Evolutionary conservation across 2,113 vertebrate species (phyloP), one percentile per base, ranked within the genome.

Genomic region (Equus przewalskii): DNA sequence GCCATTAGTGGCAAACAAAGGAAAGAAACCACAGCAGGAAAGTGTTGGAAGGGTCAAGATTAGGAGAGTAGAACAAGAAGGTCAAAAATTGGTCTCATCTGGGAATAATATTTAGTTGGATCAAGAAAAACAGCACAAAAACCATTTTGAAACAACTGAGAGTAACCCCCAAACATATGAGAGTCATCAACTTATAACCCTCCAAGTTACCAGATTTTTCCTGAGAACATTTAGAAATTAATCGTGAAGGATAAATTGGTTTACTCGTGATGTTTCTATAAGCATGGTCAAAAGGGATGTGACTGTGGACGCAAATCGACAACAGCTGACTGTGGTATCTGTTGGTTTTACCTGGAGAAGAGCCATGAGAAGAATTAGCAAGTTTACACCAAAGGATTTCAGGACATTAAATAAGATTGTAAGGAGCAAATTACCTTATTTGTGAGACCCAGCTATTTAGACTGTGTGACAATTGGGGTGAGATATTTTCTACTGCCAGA

Each of bases 61-160:
- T 62, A 79, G 58, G 19, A 95, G 62, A 75, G 15, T 28, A 75
- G 49, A 46, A 28, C 22, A 76, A 83, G 70, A 85, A 65, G 22
- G n/a, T 81, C 14, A 86, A 94, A 89, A 62, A 49, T 28, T 16
- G 15, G 70, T 80, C 46, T 10, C 73, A 96, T 81, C 58, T 98
- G 64, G 65, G 70, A 95, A 75, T 76, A 90, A 94, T 80, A 92
- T 49, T 97, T 80, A 75, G 46, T 44, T 92, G 65, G 4, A 86
- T 93, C n/a, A 89, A 96, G 90, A 82, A 85, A 96, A 93, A 72
- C 21, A 54, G 13, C 44, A 28, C 28, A 64, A 36, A 91, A 86
- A 49, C 33, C 58, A 75, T 70, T 89, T 70, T 62, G 70, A 93
- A 87, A 82, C 79, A 87, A 75, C 41, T 80, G 85, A 89, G 56